Evolutionary conservation across 2,113 vertebrate species (phyloP).

Genomic region (Procavia capensis): DNA sequence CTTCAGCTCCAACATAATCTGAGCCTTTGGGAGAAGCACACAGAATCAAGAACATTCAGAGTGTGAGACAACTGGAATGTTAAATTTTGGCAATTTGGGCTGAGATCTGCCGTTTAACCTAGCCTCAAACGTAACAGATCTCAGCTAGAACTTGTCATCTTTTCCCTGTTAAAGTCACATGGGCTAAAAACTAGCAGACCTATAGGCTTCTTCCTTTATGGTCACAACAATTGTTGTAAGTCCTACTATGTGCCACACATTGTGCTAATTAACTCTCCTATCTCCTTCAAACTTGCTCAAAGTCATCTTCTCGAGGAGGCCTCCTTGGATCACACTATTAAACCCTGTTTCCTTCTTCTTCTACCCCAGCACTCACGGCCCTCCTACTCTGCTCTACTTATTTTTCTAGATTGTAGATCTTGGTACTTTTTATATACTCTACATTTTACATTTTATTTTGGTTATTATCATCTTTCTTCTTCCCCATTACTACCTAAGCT

Average conservation of each 20-base stretch:
- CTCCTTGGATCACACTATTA: neutral
- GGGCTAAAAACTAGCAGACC: neutral
- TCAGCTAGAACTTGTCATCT: neutral
- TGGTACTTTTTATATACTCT: neutral
- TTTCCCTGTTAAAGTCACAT: neutral
- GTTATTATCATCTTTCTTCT: slow-evolving; percentile 33
- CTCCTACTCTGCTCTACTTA: neutral
- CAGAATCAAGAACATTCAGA: slow-evolving; percentile 21
- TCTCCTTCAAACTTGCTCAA: neutral
- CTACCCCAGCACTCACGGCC: neutral
- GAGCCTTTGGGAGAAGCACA: slow-evolving; percentile 86
- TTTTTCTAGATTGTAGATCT: neutral
- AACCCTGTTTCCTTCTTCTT: neutral
- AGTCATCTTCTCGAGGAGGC: neutral
- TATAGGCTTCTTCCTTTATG: neutral
- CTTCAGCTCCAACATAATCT: slow-evolving; percentile 92
- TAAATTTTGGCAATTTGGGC: neutral
- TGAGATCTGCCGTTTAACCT: neutral
- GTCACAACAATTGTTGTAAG: neutral
- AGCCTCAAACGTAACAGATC: neutral
- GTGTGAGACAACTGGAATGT: accelerated
- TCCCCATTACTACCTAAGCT: neutral
- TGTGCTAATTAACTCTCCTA: neutral
- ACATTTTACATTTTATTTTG: neutral
- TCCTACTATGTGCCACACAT: neutral